phyloP scores from a whole-genome alignment of 2,888 invertebrate species.

The Nephrotoma appendiculata region DNA sequence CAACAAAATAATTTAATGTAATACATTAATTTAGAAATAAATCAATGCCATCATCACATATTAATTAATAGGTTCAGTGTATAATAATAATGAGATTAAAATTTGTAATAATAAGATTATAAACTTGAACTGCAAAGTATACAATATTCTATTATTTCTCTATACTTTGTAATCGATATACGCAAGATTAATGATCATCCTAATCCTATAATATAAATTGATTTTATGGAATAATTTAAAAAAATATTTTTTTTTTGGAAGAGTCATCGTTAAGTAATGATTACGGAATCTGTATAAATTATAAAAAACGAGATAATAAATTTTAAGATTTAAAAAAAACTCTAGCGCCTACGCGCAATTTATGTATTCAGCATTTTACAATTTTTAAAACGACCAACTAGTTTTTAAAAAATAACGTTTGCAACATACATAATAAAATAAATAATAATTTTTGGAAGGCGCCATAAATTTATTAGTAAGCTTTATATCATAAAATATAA shows the following conservation, averaged over 20 bases:
- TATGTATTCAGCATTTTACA: not conserved
- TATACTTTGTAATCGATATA: not conserved
- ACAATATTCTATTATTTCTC: too few species aligned
- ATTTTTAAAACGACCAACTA: not conserved
- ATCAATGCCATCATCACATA: not conserved
- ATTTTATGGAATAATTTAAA: not conserved
- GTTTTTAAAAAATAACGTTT: not conserved
- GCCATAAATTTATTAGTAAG: not conserved
- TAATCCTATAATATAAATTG: not conserved
- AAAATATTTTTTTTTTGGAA: not conserved
- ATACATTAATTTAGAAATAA: not conserved
- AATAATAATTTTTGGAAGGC: not conserved
- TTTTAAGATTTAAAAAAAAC: not conserved
- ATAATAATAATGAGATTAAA: not conserved
- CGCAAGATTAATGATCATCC: not conserved
- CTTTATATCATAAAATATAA: not conserved
- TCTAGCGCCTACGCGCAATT: not conserved
- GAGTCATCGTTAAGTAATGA: not conserved
- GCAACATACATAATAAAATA: not conserved
- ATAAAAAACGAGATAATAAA: not conserved
- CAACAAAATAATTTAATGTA: too few species aligned
- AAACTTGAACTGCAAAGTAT: not conserved
- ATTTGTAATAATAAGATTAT: not conserved
- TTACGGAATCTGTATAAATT: not conserved
- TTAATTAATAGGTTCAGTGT: not conserved